Conservation (phyloP, 2,113 vertebrate species). For the Nycticorax nycticorax region DNA sequence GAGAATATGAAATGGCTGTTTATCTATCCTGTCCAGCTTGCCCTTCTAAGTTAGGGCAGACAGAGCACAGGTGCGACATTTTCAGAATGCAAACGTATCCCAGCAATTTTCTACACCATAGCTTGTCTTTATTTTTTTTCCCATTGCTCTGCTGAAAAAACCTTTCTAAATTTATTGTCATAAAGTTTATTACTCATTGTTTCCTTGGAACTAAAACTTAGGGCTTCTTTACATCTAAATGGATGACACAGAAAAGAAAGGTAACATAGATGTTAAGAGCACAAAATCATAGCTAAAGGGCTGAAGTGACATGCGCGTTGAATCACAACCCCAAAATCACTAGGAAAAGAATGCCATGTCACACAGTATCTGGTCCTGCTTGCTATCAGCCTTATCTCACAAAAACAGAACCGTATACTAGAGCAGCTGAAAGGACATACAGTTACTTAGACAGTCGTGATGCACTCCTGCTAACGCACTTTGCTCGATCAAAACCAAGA, state of each 20-base stretch:
- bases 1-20: neutral
- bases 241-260: neutral
- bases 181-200: neutral
- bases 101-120: neutral
- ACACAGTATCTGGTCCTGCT: neutral
- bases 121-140: neutral
- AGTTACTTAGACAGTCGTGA: neutral
- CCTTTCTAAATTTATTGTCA: neutral
- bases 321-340: neutral
- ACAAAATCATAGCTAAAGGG: neutral
- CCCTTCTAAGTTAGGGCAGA: neutral
- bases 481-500: neutral
- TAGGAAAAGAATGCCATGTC: neutral
- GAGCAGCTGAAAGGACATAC: neutral
- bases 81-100: neutral
- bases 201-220: neutral
- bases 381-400: neutral
- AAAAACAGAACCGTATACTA: neutral
- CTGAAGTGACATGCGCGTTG: neutral
- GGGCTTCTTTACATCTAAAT: neutral
- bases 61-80: neutral
- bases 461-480: neutral
- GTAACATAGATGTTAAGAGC: neutral
- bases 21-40: conserved; percentile 3
- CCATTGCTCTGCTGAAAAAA: neutral